Evolutionary conservation across 2,797 vertebrate species (phyloP), one percentile per base, ranked within the genome.

Genomic region (Etheostoma perlongum): DNA sequence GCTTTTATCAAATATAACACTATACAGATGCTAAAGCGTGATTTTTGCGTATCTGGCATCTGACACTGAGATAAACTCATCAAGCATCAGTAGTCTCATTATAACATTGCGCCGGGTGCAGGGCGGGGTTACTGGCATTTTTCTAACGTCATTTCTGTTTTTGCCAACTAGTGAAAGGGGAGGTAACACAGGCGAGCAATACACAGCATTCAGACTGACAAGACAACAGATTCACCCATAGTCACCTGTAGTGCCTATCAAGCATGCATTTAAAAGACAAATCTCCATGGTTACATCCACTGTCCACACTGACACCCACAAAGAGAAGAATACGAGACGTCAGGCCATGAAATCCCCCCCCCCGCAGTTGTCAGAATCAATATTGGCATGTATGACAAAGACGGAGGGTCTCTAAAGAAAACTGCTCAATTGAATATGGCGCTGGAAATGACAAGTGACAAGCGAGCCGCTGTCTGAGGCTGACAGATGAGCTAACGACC

Each of bases 361-460:
- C 21, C 73, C 71, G 78, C 64, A 65, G 78, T 83, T 93, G 92
- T 94, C 92, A 92, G 84, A 93, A 92, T 93, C 90, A 91, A 93
- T 93, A 93, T 90, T 85, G 88, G 75, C 86, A 82, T 88, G 86
- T 85, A 89, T 91, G 89, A 92, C 89, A 93, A 91, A 93, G 93
- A 93, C 81, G 33, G 82, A 90, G 79, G 74, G 88, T 91, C 91
- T 91, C 89, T 60, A 72, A 85, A 89, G 90, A 85, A 89, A 91
- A 89, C 87, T 75, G 89, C 79, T 81, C 83, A 76, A 90, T 89
- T 88, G 86, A 89, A 88, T 84, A 74, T 19, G 81, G 85, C 62
- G 60, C 81, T 89, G 85, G 86, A 93, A 91, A 92, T 93, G 92
- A 93, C 93, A 95, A 90, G 89, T 89, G 93, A 95, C 89, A 91